Conservation (phyloP, 1,140 invertebrate species). For the Achroia grisella region DNA sequence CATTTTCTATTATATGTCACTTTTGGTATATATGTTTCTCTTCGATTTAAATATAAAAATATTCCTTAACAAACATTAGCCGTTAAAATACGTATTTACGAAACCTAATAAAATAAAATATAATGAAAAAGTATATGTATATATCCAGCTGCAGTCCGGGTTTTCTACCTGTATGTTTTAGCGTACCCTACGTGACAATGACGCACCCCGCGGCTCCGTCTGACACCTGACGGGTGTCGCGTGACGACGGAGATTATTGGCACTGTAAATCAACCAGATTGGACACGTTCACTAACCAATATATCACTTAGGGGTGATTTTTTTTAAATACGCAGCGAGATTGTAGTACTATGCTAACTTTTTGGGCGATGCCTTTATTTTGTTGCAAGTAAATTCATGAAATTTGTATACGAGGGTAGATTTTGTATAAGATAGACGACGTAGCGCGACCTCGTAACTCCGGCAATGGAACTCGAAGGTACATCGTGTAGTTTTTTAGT, state of each 20-base stretch:
- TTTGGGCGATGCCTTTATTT: constrained; percentile 10
- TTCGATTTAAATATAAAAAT: no score
- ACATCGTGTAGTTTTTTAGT: no score
- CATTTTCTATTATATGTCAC: no score
- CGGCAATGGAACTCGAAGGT: no score
- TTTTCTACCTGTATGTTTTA: constrained; percentile 13
- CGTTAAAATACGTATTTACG: no score
- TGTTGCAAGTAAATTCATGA: neutral
- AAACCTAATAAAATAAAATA: no score
- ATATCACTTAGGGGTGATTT: constrained; percentile 28
- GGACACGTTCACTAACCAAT: constrained; percentile 39
- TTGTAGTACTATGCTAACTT: neutral
- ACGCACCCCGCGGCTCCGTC: constrained; percentile 14
- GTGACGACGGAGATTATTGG: constrained; percentile 46
- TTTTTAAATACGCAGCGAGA: constrained; percentile 2
- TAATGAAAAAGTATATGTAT: no score
- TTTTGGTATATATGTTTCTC: no score
- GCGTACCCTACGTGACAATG: constrained; percentile 29
- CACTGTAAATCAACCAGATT: constrained; percentile 51
- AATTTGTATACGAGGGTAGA: no score
- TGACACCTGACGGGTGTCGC: constrained; percentile 38
- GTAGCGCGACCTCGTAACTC: no score
- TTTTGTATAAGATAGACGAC: no score
- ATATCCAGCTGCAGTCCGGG: neutral
- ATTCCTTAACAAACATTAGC: no score